Conservation (phyloP, 2,888 invertebrate species). For the Pristionchus fissidentatus region DNA sequence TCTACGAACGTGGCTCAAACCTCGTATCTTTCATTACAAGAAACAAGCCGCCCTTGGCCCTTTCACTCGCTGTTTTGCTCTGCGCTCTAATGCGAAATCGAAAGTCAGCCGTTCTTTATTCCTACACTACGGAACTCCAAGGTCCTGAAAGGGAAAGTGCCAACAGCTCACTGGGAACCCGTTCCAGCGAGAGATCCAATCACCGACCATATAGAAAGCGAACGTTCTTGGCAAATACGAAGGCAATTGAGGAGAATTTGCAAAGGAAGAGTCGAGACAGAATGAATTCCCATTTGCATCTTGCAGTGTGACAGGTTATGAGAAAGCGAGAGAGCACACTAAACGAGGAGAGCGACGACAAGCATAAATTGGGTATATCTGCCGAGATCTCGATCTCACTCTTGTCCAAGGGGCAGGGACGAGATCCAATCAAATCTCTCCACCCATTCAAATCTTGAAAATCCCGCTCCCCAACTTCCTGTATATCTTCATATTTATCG, state of each 20-base stretch:
- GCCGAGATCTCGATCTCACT: constrained; percentile 21
- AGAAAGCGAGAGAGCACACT: neutral
- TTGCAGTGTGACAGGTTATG: constrained; percentile 8
- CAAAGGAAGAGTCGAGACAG: neutral
- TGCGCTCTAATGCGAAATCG: neutral
- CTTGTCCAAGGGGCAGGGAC: neutral
- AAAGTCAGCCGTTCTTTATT: constrained; percentile 38
- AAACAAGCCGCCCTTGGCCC: too few species aligned
- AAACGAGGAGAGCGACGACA: constrained; percentile 25
- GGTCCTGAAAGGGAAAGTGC: constrained; percentile 24
- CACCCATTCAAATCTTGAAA: constrained; percentile 37
- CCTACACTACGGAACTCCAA: constrained; percentile 30
- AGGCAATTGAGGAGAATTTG: neutral
- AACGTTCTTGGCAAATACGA: constrained; percentile 7
- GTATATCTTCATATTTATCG: constrained; percentile 17
- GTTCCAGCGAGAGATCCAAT: constrained; percentile 16
- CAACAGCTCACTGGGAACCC: constrained; percentile 9
- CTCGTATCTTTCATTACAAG: too few species aligned
- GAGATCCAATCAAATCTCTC: constrained; percentile 36
- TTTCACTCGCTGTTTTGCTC: constrained; percentile 18
- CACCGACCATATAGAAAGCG: neutral
- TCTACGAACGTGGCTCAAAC: neutral
- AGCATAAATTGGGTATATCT: constrained; percentile 38
- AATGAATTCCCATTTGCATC: too few species aligned
- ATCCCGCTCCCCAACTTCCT: constrained; percentile 30